Evolutionary conservation across 2,113 vertebrate species (phyloP), one percentile per base, ranked within the genome.

Genomic region (Seriola rivoliana): DNA sequence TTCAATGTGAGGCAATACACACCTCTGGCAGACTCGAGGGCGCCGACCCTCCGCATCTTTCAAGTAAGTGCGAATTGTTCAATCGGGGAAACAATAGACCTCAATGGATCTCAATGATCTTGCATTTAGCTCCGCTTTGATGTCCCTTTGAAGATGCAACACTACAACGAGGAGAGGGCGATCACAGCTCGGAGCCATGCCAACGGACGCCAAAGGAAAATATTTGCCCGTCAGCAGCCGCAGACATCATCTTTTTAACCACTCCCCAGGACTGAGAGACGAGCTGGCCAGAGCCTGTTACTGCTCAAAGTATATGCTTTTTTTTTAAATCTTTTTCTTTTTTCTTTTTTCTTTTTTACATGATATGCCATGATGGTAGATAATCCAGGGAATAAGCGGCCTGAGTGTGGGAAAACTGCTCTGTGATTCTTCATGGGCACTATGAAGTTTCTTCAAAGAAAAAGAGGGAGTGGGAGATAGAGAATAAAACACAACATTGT

Each of bases 21-120:
- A 92, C 86, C 82, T 89, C 11, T 1, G 16, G 82, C 91, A 95
- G 95, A 95, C 95, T 87, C 34, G 1, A 63, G 60, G 94, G 94
- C 92, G 92, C 94, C 93, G 78, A 67, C 42, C 46, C 65, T 60
- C 29, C 11, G 73, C 70, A 57, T 82, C 84, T 94, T 78, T 78
- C 82, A 68, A 50, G 70, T 29, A 79, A 40, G 91, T 94, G 94
- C 78, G 91, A 95, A 92, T 29, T 54, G 70, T 81, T 85, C 88
- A 42, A 75, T 63, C 71, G 66, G 83, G 83, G 71, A 84, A 74
- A 93, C 93, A 92, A 91, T 70, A 13, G 90, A 78, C 88, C 87
- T 90, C 86, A 88, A 83, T 92, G 87, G 89, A 91, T 88, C 78
- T 64, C 88, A 86, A 89, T 94, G 88, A 95, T 94, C 67, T 84